Percentiles rank a stretch among this genome's conserved stretches.
Evolutionary conservation across 1,140 invertebrate species (phyloP).

Genomic region (Drosophila subpulchrella): DNA sequence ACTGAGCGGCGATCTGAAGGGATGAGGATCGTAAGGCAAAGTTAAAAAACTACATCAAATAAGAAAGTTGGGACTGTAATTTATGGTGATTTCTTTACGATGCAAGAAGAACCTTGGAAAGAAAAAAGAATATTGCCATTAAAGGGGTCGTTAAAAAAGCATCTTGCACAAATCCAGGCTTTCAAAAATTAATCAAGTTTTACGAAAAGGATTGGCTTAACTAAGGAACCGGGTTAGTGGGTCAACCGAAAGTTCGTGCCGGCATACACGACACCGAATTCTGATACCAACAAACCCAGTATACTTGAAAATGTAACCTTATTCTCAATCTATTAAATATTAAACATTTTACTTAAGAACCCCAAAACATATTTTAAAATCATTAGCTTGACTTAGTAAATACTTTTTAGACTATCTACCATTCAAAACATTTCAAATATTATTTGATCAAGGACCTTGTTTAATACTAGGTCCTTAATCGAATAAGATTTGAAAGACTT

Average conservation of each 20-base stretch:
- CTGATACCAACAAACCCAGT: neutral
- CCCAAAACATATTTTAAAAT: no score
- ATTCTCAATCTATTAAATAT: no score
- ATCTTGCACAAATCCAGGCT: neutral
- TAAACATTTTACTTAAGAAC: no score
- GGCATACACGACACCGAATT: neutral
- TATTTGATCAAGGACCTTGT: no score
- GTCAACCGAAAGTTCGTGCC: neutral
- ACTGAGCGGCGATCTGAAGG: slow-evolving; percentile 13
- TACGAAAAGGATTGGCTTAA: neutral
- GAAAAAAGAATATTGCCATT: neutral
- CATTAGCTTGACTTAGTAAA: no score
- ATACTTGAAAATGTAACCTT: no score
- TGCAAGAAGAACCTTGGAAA: neutral
- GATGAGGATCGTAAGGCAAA: slow-evolving; percentile 3
- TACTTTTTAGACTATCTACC: no score
- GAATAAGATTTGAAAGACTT: no score
- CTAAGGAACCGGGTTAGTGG: neutral
- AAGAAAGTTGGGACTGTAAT: neutral
- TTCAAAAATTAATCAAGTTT: neutral
- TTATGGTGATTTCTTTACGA: neutral
- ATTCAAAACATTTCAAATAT: no score
- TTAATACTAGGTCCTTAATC: no score
- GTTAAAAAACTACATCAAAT: neutral
- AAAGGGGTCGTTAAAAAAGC: neutral